Evolutionary conservation across 2,797 vertebrate species (phyloP), one percentile per base, ranked within the genome.

Genomic region (Halcyon smyrnensis): DNA sequence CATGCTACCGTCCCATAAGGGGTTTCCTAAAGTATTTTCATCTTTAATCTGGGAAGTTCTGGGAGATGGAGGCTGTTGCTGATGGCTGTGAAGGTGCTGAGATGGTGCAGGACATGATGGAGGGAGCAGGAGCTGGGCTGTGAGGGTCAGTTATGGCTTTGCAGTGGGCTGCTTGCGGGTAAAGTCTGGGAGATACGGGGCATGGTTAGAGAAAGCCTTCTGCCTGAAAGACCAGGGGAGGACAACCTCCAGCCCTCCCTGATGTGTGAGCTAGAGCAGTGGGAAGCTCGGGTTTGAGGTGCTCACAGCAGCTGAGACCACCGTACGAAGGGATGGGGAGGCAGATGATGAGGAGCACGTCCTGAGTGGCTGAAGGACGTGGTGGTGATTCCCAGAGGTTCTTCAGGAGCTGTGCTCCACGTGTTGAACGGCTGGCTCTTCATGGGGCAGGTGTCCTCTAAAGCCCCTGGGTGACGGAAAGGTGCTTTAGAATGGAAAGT

Each of bases 31-130:
- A 39, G 63, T 1, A 3, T 62, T 83, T 50, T 69, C 5, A 11
- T 68, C 41, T 28, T 51, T n/a, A 24, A 36, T 70, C 57, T 36
- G 37, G 32, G 48, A 19, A 21, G n/a, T 41, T 68, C 46, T 18
- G 37, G 53, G 39, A 60, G 16, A 14, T 3, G 6, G 41, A 41
- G 41, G 67, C 36, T 1, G 0, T 45, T 73, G 60, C 60, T 10
- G 36, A 27, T 9, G 74, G 59, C 45, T 63, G 32, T 1, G 2
- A 19, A 48, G 34, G 45, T 1, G 4, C 32, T 13, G 45, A 45
- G 41, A 34, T 62, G 59, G 36, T 1, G 9, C 8, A 36, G 69
- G 60, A n/a, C 4, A 10, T 0, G 4, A 45, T 4, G 4, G n/a
- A 25, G 41, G 48, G 41, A 77, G 46, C 39, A 12, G 81, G 39